A percentile compares a stretch with the other conserved stretches of the same genome.
Evolutionary conservation across 1,140 invertebrate species (phyloP).

Genomic region (Heliconius melpomene): DNA sequence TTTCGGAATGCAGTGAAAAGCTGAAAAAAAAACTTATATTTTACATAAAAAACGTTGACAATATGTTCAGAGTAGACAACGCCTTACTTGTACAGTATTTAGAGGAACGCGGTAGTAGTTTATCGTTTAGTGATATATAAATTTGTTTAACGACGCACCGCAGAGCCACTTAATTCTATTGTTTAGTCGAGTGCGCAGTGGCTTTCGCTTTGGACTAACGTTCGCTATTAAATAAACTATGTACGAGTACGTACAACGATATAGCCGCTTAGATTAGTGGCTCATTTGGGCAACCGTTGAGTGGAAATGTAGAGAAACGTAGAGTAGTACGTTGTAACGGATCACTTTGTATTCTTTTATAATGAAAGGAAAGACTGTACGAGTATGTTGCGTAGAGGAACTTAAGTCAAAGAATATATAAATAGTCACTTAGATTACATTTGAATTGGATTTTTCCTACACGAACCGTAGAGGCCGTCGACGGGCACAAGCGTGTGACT

Average conservation of each 20-base stretch:
- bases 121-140: conserved; percentile 52
- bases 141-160: conserved; percentile 42
- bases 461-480: too few species aligned
- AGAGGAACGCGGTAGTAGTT: conserved; percentile 52
- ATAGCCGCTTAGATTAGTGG: background rate
- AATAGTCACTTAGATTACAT: too few species aligned
- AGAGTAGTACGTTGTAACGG: too few species aligned
- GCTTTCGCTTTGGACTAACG: conserved; percentile 14
- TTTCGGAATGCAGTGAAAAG: too few species aligned
- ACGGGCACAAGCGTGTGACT: too few species aligned
- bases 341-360: too few species aligned
- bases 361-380: too few species aligned
- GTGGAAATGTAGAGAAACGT: too few species aligned
- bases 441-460: too few species aligned
- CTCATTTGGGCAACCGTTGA: background rate
- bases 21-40: background rate
- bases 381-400: too few species aligned
- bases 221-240: conserved; percentile 20
- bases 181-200: conserved; percentile 21
- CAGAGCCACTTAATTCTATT: conserved; percentile 36
- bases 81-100: conserved; percentile 19
- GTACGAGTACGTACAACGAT: background rate
- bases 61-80: background rate
- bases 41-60: background rate
- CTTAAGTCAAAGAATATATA: too few species aligned